phyloP scores from a whole-genome alignment of 2,113 vertebrate species.

The Siniperca knerii region DNA sequence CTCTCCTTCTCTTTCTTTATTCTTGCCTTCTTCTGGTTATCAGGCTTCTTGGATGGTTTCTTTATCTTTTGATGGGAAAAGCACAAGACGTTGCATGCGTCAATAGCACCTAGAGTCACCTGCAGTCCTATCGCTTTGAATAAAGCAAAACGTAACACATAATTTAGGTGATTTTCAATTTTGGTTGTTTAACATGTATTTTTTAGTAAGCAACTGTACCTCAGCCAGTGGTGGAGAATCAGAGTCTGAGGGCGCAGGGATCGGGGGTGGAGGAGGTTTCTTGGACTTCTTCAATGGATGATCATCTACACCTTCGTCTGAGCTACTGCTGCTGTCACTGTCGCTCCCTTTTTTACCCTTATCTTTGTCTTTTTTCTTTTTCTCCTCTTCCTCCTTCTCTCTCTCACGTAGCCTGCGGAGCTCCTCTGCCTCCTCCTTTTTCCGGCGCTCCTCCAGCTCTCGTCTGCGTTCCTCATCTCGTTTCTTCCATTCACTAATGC shows the following conservation, averaged over 20 bases:
- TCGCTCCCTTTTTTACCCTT: conserved; percentile 80
- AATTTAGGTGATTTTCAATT: background rate
- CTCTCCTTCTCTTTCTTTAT: conserved; percentile 91
- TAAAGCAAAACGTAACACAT: background rate
- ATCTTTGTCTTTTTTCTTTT: conserved; percentile 90
- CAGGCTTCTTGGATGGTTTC: conserved; percentile 87
- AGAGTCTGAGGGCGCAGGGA: conserved; percentile 90
- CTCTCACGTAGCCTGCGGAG: conserved; percentile 91
- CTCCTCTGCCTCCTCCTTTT: conserved; percentile 94
- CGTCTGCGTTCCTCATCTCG: conserved; percentile 91
- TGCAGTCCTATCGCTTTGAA: background rate
- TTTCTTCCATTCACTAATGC: conserved; percentile 97
- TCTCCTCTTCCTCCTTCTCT: conserved; percentile 93
- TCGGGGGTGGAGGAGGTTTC: conserved; percentile 84
- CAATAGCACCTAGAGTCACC: background rate
- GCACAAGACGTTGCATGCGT: background rate
- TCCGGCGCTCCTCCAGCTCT: conserved; percentile 94
- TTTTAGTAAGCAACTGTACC: conserved; percentile 49
- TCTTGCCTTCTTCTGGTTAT: conserved; percentile 87
- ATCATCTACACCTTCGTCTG: conserved; percentile 85
- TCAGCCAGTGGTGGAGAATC: conserved; percentile 83
- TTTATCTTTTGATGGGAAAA: conserved; percentile 83
- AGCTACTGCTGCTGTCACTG: conserved; percentile 85
- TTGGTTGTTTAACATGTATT: background rate
- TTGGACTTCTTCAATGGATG: conserved; percentile 89